Evolutionary conservation across 1,140 invertebrate genomes (phyloP), one percentile per base, ranked within the genome.

Genomic region (Steinernema feltiae): DNA sequence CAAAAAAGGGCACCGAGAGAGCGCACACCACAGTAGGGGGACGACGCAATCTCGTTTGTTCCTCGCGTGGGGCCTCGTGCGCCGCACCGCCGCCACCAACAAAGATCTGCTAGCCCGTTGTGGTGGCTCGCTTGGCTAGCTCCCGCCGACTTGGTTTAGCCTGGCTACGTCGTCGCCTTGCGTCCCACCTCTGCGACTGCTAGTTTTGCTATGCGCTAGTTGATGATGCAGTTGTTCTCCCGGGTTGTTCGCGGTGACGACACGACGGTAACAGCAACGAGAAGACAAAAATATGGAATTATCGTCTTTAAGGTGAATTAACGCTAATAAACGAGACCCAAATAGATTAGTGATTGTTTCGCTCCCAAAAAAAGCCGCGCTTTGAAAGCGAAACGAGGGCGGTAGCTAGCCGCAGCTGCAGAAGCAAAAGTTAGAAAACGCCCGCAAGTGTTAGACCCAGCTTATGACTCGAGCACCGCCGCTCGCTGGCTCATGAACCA

Each of bases 391-490:
- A 41, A 41, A 41, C 35, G 35, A 7, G 7, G 35, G 35, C 7
- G 35, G 35, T 7, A 41, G 18, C 7, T 7, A 41, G 35, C 24
- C 3, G 53, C 53, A n/a, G 53, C 24, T 63, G 53, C 53, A 63
- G 53, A 21, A 63, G 53, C 53, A 63, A 21, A 63, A 63, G 53
- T 63, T 21, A 63, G 53, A 63, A 63, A 21, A 63, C 53, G 12
- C 53, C 53, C 53, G 53, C 53, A 63, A 63, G 53, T 63, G 53
- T 63, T 63, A 63, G 53, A 7, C 53, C 53, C 53, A 63, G 53
- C 53, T 63, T 63, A 63, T 63, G 53, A 63, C 12, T 63, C 53
- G 53, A 63, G 53, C 53, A 63, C 53, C 53, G 53, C 53, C 53
- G 24, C 53, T 63, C 53, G 53, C 53, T 21, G 53, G 53, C 53